Evolutionary conservation across 2,113 vertebrate species (phyloP).

Genomic region (Geothlypis trichas): DNA sequence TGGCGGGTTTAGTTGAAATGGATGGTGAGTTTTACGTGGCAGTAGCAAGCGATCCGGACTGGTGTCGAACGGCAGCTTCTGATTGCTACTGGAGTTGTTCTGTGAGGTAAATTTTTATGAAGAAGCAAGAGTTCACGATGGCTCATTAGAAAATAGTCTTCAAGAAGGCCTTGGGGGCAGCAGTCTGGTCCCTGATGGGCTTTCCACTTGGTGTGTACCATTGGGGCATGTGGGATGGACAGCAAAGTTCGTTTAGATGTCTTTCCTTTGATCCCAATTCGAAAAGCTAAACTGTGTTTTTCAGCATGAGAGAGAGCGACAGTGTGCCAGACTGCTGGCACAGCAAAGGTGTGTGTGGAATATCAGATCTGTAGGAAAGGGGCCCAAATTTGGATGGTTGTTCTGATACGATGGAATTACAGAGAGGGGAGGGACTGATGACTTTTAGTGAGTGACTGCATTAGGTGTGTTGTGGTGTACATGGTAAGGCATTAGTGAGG

Average conservation of each 20-base stretch:
- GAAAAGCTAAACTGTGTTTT: neutral
- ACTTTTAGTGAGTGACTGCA: neutral
- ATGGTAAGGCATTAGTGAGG: neutral
- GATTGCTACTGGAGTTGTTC: neutral
- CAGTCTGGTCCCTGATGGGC: neutral
- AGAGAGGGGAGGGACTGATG: neutral
- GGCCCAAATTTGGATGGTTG: accelerated
- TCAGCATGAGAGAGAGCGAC: accelerated
- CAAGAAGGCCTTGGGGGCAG: neutral
- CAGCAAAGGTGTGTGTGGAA: neutral
- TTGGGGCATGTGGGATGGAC: neutral
- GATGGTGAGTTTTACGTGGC: neutral
- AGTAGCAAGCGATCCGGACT: neutral
- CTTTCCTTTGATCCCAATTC: neutral
- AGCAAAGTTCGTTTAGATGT: neutral
- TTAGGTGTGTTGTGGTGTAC: neutral
- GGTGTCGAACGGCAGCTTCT: neutral
- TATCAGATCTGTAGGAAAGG: neutral
- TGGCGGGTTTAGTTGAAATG: neutral
- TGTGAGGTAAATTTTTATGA: neutral
- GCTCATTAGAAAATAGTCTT: neutral
- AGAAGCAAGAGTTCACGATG: accelerated
- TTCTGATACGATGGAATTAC: neutral
- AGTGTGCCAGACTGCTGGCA: neutral
- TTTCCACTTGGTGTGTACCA: accelerated